Evolutionary conservation across 2,113 vertebrate species (phyloP).

Genomic region (Lycaon pictus): DNA sequence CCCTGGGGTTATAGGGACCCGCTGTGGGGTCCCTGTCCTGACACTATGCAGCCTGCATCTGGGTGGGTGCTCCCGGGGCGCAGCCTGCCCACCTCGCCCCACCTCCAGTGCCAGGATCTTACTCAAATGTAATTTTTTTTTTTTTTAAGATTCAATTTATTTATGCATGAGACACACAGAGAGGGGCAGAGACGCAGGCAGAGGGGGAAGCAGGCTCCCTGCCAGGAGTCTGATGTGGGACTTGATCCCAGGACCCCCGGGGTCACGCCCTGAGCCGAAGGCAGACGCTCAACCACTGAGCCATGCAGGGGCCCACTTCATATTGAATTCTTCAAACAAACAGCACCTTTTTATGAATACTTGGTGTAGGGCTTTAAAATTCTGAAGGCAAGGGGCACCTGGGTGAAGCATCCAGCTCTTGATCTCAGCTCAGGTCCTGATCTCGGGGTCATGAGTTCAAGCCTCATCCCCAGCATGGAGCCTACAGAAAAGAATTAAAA

Average conservation of each 20-base stretch:
- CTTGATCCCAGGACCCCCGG: too few relatives aligned
- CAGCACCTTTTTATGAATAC: fast-evolving
- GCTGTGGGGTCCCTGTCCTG: fast-evolving
- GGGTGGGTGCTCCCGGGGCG: too few relatives aligned
- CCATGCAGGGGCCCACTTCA: too few relatives aligned
- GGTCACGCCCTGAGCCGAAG: too few relatives aligned
- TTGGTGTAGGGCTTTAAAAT: fast-evolving
- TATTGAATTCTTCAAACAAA: neutral
- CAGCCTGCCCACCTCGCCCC: neutral
- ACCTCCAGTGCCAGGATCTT: neutral
- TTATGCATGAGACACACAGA: too few relatives aligned
- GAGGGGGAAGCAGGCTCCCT: too few relatives aligned
- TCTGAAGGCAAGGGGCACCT: neutral
- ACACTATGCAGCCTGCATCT: fast-evolving
- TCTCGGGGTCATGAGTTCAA: neutral
- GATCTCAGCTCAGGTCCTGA: neutral
- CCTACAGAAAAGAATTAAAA: neutral
- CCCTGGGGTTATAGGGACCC: neutral
- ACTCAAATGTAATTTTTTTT: neutral
- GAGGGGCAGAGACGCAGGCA: too few relatives aligned
- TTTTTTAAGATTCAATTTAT: too few relatives aligned
- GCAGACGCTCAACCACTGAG: too few relatives aligned
- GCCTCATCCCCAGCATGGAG: neutral
- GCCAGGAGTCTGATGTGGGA: too few relatives aligned
- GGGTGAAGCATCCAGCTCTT: neutral